A percentile compares a stretch with the other conserved stretches of the same genome.
phyloP scores from a whole-genome alignment of 2,888 invertebrate genomes.

The Ochropacha duplaris region DNA sequence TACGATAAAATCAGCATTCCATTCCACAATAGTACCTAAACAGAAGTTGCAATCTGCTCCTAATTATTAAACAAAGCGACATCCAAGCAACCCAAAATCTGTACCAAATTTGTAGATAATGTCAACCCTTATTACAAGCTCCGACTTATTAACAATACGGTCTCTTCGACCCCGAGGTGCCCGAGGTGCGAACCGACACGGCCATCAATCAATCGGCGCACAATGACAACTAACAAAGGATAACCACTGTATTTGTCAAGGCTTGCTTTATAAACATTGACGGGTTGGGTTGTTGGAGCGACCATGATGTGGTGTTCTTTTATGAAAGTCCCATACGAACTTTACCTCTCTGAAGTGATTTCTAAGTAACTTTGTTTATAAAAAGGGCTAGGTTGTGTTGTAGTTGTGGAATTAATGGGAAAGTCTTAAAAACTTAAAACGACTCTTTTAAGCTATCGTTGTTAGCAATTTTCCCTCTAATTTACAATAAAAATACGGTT shows the following conservation, averaged over 20 bases:
- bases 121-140: neutral
- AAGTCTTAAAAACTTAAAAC: no score
- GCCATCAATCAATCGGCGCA: neutral
- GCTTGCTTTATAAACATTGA: neutral
- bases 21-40: neutral
- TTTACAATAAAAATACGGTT: no score
- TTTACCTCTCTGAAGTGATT: no score
- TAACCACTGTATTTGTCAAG: neutral
- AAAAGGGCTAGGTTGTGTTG: no score
- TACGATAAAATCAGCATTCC: neutral
- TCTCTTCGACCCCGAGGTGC: neutral
- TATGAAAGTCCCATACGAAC: no score
- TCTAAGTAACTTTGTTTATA: no score
- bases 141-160: neutral
- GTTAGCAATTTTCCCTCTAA: no score
- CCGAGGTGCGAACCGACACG: neutral
- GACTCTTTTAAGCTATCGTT: no score
- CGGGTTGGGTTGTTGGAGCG: neutral
- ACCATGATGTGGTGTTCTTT: neutral
- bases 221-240: slow-evolving; percentile 1
- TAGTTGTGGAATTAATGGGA: no score
- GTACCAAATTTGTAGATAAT: slow-evolving; percentile 1
- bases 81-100: neutral
- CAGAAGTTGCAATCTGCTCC: neutral
- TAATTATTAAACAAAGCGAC: neutral